These are phyloP conservation scores for Remorina albescens DNA, from an alignment of 2,797 vertebrate genomes.

Conservation along the genomic window DNA sequence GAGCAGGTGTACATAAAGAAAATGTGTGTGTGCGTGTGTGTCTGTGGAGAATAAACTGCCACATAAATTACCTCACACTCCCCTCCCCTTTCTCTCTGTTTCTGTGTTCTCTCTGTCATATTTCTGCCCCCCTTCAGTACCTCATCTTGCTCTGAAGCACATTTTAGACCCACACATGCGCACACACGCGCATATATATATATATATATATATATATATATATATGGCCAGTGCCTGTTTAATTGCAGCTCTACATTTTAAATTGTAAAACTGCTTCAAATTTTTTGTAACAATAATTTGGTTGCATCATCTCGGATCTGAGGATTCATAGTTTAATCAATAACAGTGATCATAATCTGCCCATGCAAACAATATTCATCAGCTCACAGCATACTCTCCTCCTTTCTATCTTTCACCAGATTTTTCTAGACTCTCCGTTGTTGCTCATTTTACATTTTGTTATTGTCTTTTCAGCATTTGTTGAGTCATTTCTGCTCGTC, in stretches of 20 bases:
- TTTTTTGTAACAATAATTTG: too few relatives aligned
- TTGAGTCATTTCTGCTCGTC: too few relatives aligned
- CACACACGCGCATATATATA: slow-evolving; percentile 21
- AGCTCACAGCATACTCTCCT: neutral
- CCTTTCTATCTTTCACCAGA: neutral
- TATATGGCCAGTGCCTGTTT: too few relatives aligned
- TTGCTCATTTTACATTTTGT: neutral
- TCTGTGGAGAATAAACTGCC: too few relatives aligned
- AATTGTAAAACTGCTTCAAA: neutral
- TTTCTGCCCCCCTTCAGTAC: too few relatives aligned
- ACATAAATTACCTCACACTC: too few relatives aligned
- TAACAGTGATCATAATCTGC: neutral
- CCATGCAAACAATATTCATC: neutral
- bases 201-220: too few relatives aligned
- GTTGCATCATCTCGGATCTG: neutral
- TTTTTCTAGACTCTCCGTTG: too few relatives aligned
- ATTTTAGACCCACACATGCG: slow-evolving; percentile 30
- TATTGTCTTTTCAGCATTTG: neutral
- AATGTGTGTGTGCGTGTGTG: slow-evolving; percentile 12
- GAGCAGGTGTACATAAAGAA: slow-evolving; percentile 59
- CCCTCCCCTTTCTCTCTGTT: too few relatives aligned
- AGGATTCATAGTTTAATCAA: neutral
- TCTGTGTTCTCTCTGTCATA: too few relatives aligned
- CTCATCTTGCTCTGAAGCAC: too few relatives aligned
- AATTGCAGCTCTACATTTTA: neutral